These are phyloP conservation scores for Drosophila villosipedis DNA, from an alignment of 2,888 invertebrate genomes.

Conservation along the genomic window DNA sequence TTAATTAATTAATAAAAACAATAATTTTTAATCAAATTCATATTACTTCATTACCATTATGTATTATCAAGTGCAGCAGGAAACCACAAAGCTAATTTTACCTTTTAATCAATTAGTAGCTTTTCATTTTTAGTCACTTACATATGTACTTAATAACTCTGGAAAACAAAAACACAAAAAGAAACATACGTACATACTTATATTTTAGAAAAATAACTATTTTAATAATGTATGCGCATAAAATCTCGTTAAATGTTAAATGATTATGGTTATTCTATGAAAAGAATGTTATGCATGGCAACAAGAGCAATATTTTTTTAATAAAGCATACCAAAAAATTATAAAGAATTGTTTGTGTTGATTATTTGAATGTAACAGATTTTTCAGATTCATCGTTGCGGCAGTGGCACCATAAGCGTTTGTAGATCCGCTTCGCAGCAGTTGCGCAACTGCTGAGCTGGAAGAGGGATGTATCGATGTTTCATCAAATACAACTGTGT, in stretches of 20 bases:
- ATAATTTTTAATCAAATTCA: conserved; percentile 51
- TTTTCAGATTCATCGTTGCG: background rate
- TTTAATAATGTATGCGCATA: conserved; percentile 45
- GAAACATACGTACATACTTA: conserved; percentile 6
- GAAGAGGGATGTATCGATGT: background rate
- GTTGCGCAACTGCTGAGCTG: background rate
- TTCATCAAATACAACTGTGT: too few species aligned
- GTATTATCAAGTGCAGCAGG: conserved; percentile 60
- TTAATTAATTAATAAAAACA: conserved; percentile 38
- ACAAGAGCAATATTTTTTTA: conserved; percentile 79
- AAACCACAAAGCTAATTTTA: conserved; percentile 40
- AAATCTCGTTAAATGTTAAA: conserved; percentile 67
- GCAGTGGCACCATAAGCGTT: background rate
- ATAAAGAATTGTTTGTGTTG: background rate
- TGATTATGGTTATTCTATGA: conserved; percentile 63
- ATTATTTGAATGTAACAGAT: background rate
- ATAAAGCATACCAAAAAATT: conserved; percentile 62
- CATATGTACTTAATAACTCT: conserved; percentile 28
- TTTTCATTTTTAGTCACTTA: conserved; percentile 44
- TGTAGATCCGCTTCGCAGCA: background rate
- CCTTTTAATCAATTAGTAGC: conserved; percentile 42
- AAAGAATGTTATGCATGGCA: conserved; percentile 70
- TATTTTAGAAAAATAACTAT: conserved; percentile 50
- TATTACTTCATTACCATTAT: conserved; percentile 67
- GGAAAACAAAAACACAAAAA: conserved; percentile 8